Evolutionary conservation across 2,113 vertebrate species (phyloP).

Genomic region (Mola mola): DNA sequence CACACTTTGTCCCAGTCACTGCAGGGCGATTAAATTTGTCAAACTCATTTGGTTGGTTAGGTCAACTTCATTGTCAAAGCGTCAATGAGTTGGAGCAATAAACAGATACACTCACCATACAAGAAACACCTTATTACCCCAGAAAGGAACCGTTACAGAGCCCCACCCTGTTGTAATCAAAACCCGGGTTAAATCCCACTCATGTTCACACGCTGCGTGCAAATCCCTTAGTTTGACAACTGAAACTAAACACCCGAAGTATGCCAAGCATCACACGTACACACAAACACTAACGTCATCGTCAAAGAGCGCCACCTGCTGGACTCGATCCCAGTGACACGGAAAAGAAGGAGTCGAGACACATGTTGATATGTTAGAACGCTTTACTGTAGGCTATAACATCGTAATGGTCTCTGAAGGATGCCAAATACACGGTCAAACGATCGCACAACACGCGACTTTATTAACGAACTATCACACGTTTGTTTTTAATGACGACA

Average conservation of each 20-base stretch:
- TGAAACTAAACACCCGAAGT: constrained; percentile 60
- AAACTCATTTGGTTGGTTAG: background rate
- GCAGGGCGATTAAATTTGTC: background rate
- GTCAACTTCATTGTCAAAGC: constrained; percentile 2
- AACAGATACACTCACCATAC: constrained; percentile 20
- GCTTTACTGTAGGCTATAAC: too few species aligned
- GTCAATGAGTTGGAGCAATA: constrained; percentile 1
- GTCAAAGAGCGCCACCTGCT: constrained; percentile 80
- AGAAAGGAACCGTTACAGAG: constrained; percentile 21
- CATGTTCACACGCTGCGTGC: constrained; percentile 59
- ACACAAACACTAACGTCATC: constrained; percentile 13
- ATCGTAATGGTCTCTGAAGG: too few species aligned
- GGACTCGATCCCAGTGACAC: constrained; percentile 29
- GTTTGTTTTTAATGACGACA: too few species aligned
- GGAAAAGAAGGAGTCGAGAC: constrained; percentile 11
- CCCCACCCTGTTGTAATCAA: constrained; percentile 30
- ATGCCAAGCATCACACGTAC: constrained; percentile 36
- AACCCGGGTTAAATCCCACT: constrained; percentile 37
- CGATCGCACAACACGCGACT: too few species aligned
- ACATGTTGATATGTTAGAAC: constrained; percentile 15
- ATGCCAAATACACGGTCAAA: too few species aligned
- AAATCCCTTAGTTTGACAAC: constrained; percentile 61
- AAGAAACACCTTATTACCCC: constrained; percentile 11
- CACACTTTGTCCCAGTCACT: background rate
- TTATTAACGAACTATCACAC: too few species aligned